Conservation (phyloP, 2,797 vertebrate species). For the Myotis myotis region DNA sequence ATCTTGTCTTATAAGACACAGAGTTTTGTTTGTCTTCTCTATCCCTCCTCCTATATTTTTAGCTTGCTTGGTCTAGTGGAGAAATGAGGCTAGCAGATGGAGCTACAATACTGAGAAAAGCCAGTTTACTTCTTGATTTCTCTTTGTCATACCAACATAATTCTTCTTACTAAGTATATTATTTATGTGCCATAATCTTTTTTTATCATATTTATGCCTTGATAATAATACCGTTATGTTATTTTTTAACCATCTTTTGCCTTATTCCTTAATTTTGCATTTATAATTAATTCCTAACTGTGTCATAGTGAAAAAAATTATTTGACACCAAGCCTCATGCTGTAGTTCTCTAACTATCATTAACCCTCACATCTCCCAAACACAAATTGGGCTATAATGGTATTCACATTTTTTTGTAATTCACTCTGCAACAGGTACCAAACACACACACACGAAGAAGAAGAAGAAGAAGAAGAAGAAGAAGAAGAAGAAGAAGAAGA, state of each 20-base stretch:
- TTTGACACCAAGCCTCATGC: background rate
- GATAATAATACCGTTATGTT: background rate
- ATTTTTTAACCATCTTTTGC: background rate
- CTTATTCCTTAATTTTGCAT: background rate
- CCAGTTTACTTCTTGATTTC: background rate
- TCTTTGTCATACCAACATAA: background rate
- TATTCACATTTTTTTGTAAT: background rate
- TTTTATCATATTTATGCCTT: background rate
- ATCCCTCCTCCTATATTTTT: background rate
- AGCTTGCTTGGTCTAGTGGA: background rate
- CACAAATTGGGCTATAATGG: background rate
- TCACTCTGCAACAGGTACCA: background rate
- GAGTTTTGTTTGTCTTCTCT: background rate
- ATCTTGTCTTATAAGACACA: background rate
- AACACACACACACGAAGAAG: no score
- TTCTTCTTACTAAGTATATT: background rate
- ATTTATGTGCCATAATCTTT: background rate
- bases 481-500: no score
- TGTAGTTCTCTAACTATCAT: background rate
- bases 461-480: no score
- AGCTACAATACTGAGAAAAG: slow-evolving; percentile 1
- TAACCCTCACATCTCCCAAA: background rate
- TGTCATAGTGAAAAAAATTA: background rate
- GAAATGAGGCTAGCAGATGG: background rate
- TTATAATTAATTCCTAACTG: background rate